Conservation (phyloP, 92 coral and sea anemone species). For the Porites divaricata region DNA sequence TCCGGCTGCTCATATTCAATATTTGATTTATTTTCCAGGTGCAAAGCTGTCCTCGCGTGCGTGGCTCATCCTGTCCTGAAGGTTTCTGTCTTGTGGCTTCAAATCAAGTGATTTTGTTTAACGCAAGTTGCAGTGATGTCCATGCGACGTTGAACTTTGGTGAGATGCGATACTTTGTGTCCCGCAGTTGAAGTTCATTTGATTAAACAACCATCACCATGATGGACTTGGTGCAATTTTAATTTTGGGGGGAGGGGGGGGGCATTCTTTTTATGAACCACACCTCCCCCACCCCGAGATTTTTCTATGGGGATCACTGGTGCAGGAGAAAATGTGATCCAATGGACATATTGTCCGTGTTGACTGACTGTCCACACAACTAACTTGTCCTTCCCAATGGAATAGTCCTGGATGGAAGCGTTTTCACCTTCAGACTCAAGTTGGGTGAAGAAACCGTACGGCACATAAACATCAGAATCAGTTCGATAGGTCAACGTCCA, state of each 20-base stretch:
- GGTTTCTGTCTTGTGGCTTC: conserved; percentile 80
- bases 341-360: no score
- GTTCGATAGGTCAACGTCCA: conserved; percentile 55
- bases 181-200: background rate
- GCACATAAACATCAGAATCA: conserved; percentile 40
- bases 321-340: no score
- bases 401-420: background rate
- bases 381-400: background rate
- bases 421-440: background rate
- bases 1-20: background rate
- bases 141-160: conserved; percentile 87
- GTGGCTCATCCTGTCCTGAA: conserved; percentile 68
- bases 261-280: no score
- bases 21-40: conserved; percentile 35
- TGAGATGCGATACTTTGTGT: conserved; percentile 33
- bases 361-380: conserved; percentile 59
- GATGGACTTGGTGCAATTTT: no score
- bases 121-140: conserved; percentile 76
- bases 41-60: conserved; percentile 55
- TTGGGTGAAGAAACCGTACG: conserved; percentile 15
- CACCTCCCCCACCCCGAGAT: no score
- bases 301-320: no score
- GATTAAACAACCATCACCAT: no score
- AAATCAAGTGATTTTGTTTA: conserved; percentile 76
- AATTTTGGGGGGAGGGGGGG: no score